Percentiles rank a stretch among this genome's conserved stretches.
Evolutionary conservation across 2,888 invertebrate species (phyloP).

Genomic region (Drosophila rellima): DNA sequence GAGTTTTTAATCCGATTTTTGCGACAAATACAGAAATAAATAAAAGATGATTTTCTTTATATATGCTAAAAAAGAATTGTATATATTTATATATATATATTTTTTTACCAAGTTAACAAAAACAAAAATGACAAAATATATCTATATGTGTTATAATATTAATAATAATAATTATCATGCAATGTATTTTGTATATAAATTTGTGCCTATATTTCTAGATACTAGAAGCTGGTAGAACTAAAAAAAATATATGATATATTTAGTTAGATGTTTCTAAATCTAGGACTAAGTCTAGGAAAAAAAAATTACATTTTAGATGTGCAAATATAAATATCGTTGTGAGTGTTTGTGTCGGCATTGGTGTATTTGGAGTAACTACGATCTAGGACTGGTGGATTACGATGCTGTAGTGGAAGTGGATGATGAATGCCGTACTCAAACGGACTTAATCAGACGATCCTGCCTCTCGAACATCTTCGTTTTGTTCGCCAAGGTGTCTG

Average conservation of each 20-base stretch:
- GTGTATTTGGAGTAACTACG: background rate
- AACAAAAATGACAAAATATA: background rate
- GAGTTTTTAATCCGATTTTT: too few species aligned
- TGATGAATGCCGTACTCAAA: conserved; percentile 64
- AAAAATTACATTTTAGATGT: conserved; percentile 25
- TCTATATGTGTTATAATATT: conserved; percentile 1
- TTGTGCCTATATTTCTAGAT: conserved; percentile 56
- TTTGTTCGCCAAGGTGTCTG: conserved; percentile 73
- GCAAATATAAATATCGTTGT: conserved; percentile 57
- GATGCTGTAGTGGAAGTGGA: conserved; percentile 6
- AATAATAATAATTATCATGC: conserved; percentile 16
- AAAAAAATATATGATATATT: conserved; percentile 7
- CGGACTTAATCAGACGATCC: conserved; percentile 84
- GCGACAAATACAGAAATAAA: too few species aligned
- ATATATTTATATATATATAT: too few species aligned
- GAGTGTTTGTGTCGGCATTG: conserved; percentile 1
- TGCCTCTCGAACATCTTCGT: conserved; percentile 81
- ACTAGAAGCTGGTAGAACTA: conserved; percentile 54
- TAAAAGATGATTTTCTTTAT: too few species aligned
- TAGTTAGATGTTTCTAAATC: conserved; percentile 28
- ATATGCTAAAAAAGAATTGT: too few species aligned
- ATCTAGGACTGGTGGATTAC: background rate
- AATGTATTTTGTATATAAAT: conserved; percentile 9
- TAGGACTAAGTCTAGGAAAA: conserved; percentile 53
- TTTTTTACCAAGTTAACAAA: too few species aligned